These are phyloP conservation scores for Formica aserva DNA, from an alignment of 2,888 invertebrate genomes.

Conservation along the genomic window DNA sequence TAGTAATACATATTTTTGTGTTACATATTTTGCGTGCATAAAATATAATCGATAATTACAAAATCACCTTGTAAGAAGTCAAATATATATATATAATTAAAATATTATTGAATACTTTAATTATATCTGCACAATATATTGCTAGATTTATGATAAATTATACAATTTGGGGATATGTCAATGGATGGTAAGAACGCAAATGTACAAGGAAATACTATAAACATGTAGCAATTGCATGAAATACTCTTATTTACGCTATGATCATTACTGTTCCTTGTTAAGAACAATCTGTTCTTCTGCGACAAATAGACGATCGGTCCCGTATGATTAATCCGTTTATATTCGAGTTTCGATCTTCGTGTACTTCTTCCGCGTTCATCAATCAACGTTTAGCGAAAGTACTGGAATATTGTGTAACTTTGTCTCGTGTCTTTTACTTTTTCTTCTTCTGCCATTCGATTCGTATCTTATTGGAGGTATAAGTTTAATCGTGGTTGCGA, in stretches of 20 bases:
- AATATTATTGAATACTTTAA: background rate
- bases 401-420: conserved; percentile 77
- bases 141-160: background rate
- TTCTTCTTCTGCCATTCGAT: conserved; percentile 10
- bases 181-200: background rate
- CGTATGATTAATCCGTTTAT: conserved; percentile 51
- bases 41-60: background rate
- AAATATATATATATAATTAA: background rate
- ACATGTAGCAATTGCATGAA: background rate
- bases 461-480: background rate
- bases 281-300: conserved; percentile 33
- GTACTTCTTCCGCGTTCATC: conserved; percentile 74
- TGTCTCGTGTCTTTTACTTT: background rate
- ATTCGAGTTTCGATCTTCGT: conserved; percentile 45
- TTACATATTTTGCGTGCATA: background rate
- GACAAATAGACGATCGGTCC: conserved; percentile 24
- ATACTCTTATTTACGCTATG: background rate
- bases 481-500: background rate
- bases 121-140: background rate
- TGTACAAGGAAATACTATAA: background rate
- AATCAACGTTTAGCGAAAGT: conserved; percentile 81
- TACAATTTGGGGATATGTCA: background rate
- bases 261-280: conserved; percentile 4
- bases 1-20: background rate
- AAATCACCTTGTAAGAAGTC: background rate